Evolutionary conservation across 2,888 invertebrate species (phyloP).

Genomic region (Tanytarsus gracilentus): DNA sequence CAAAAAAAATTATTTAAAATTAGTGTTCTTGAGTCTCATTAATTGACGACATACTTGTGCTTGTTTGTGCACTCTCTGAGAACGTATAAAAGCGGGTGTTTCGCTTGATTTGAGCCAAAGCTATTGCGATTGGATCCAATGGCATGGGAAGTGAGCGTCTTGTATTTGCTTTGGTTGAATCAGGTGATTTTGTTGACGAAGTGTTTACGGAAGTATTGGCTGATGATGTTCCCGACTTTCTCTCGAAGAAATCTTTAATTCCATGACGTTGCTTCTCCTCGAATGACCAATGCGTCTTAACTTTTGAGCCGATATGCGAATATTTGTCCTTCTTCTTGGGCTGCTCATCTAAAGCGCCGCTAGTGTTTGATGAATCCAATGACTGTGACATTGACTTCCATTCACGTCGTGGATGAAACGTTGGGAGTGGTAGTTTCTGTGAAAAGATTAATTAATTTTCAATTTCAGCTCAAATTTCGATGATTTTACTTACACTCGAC

Average conservation of each 20-base stretch:
- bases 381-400: no score
- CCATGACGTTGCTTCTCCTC: slow-evolving; percentile 2
- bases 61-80: no score
- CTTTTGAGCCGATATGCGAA: slow-evolving; percentile 1
- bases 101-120: neutral
- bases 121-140: neutral
- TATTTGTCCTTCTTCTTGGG: no score
- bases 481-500: no score
- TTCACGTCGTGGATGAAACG: no score
- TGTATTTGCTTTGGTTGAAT: neutral
- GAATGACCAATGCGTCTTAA: slow-evolving; percentile 2
- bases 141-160: neutral
- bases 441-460: no score
- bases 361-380: no score
- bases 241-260: neutral
- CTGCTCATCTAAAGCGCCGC: no score
- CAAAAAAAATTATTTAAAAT: no score
- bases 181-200: neutral
- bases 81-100: neutral
- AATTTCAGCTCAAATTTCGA: no score
- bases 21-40: no score
- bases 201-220: neutral
- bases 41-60: neutral
- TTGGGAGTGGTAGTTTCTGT: no score
- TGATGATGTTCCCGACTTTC: neutral